Percentiles rank a stretch among this genome's conserved stretches.
phyloP scores from a whole-genome alignment of 2,113 vertebrate species.

The Scomber colias region DNA sequence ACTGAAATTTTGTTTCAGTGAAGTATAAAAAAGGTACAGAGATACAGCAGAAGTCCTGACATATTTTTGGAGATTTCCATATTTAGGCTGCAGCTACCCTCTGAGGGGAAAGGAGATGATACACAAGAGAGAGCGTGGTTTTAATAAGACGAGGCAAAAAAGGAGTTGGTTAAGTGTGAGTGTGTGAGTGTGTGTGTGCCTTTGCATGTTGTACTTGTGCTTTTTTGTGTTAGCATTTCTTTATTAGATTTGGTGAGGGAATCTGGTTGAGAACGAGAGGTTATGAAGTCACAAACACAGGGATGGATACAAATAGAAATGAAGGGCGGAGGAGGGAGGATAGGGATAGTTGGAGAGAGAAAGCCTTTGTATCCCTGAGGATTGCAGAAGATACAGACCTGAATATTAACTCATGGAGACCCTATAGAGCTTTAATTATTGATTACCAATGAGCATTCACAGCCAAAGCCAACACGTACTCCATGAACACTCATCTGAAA shows the following conservation, averaged over 20 bases:
- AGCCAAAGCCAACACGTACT: constrained; percentile 46
- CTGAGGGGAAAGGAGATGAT: constrained; percentile 9
- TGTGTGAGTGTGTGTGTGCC: not conserved
- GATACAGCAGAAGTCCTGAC: constrained; percentile 19
- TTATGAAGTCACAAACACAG: constrained; percentile 36
- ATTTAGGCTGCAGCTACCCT: constrained; percentile 45
- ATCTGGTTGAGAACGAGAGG: not conserved
- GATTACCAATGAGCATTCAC: constrained; percentile 57
- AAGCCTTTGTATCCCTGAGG: constrained; percentile 43
- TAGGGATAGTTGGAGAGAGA: constrained; percentile 20
- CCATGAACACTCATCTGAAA: constrained; percentile 47
- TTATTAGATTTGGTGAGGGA: constrained; percentile 14
- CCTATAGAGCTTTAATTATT: constrained; percentile 77
- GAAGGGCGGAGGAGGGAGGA: not conserved
- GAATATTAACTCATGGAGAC: constrained; percentile 70
- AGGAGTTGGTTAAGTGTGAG: not conserved
- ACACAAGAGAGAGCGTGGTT: constrained; percentile 14
- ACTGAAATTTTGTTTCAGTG: constrained; percentile 5
- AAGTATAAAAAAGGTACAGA: constrained; percentile 5
- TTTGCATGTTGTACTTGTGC: constrained; percentile 2
- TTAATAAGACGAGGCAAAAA: not conserved
- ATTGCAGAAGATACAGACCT: constrained; percentile 56
- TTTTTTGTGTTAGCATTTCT: constrained; percentile 15
- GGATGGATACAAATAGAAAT: constrained; percentile 32
- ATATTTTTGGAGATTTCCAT: constrained; percentile 26